Base-by-base conservation (phyloP, 2,113 vertebrate species). In the Gallinago undulata region DNA sequence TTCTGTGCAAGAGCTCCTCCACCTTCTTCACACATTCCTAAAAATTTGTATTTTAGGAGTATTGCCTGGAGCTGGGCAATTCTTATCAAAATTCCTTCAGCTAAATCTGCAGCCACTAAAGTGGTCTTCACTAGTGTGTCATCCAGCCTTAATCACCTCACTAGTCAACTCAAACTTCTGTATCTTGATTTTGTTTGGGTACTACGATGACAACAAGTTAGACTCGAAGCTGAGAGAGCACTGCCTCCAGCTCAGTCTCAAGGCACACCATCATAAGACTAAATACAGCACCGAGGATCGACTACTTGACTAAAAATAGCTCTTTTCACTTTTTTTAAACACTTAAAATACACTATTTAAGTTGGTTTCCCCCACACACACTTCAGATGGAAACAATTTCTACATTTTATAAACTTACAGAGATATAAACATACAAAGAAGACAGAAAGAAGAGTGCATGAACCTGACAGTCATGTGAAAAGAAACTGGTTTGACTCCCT, bases 331-430 rank as follows among this genome's bases (percentile, higher is more conserved):
- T 75, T 53, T 89, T 89, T 53, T 47, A 30, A 53, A 55, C 19
- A 64, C 57, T 73, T 60, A 62, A 88, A 77, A 92, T 11, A 4
- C 72, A 59, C 24, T 31, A n/a, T 15, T 79, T 31, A n/a, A 5
- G 0, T 0, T 21, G 70, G 77, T 21, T 11, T 48, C 11, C 11
- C 7, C 27, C 33, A n/a, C n/a, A n/a, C n/a, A n/a, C 22, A 37
- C 14, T 85, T 53, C 47, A 84, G 3, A 6, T 13, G 31, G 22
- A 47, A 92, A 15, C 16, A 57, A 84, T 43, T 72, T 31, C 43
- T 23, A 8, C 16, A 67, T 75, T 90, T 89, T 59, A 78, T 30
- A 70, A 86, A 59, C 15, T 63, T 57, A 48, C 35, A 84, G 31
- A 83, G 25, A 77, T 35, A 17, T 16, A 91, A 78, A 81, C 16